These are phyloP conservation scores for Ageneiosus marmoratus DNA, from an alignment of 2,113 vertebrate species.

Conservation along the genomic window DNA sequence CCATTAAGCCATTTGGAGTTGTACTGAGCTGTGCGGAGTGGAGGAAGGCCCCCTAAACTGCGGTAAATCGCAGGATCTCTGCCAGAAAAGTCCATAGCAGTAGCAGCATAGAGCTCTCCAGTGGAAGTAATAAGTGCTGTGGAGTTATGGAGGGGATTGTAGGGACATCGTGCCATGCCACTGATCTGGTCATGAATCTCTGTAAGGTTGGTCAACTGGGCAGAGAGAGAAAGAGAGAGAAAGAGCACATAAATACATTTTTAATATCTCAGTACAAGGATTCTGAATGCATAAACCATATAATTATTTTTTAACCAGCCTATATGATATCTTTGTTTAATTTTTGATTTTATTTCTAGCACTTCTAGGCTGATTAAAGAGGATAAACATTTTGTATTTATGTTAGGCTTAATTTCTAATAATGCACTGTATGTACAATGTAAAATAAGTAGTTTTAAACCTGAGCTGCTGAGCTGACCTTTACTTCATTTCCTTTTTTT, in stretches of 20 bases:
- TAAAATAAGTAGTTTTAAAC: background rate
- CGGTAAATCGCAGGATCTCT: conserved; percentile 96
- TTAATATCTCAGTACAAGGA: background rate
- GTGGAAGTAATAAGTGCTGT: conserved; percentile 92
- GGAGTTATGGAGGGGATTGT: conserved; percentile 95
- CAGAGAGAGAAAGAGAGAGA: conserved; percentile 20
- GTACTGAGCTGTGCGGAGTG: conserved; percentile 94
- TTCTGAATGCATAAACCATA: background rate
- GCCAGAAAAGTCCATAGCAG: conserved; percentile 96
- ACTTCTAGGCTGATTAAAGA: background rate
- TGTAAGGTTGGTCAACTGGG: conserved; percentile 87
- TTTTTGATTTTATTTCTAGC: background rate
- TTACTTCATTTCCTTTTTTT: background rate
- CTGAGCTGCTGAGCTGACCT: background rate
- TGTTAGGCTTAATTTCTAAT: background rate
- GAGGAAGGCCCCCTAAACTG: conserved; percentile 87
- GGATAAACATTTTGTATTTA: background rate
- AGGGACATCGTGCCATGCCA: conserved; percentile 97
- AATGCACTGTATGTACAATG: background rate
- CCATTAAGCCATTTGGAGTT: conserved; percentile 99
- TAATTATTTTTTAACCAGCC: background rate
- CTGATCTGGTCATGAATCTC: conserved; percentile 96
- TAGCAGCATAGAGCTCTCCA: conserved; percentile 94
- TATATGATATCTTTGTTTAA: background rate
- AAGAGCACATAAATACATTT: background rate